phyloP scores from a whole-genome alignment of 2,113 vertebrate species.

The Saccopteryx bilineata region DNA sequence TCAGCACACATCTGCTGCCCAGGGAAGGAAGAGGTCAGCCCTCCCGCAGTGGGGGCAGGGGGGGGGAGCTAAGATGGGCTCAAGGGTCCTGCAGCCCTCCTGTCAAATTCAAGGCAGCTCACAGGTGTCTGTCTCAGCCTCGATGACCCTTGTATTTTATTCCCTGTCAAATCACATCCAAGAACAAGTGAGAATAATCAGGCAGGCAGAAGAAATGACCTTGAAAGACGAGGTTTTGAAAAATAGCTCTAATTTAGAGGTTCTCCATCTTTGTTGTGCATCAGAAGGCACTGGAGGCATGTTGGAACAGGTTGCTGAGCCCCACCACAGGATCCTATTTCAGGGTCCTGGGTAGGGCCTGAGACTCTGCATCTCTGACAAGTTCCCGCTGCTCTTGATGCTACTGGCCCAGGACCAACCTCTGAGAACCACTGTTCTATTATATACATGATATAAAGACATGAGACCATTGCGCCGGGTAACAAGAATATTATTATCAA shows the following conservation, averaged over 20 bases:
- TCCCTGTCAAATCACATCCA: not conserved
- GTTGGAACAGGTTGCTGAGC: not conserved
- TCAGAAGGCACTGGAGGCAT: not conserved
- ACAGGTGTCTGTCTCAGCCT: not conserved
- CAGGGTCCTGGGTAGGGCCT: not conserved
- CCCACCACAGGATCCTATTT: not conserved
- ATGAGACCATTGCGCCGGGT: not conserved
- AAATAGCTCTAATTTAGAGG: not conserved
- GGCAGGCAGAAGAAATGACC: not conserved
- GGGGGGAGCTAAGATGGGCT: not conserved
- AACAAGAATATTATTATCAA: not conserved
- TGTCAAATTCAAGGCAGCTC: not conserved
- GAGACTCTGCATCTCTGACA: not conserved
- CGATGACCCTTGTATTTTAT: rapidly evolving
- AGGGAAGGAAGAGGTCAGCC: not conserved
- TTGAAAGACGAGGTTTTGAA: not conserved
- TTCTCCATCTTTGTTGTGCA: not conserved
- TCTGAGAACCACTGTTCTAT: not conserved
- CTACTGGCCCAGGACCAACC: not conserved
- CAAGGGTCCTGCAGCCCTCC: not conserved
- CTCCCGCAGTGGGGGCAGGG: not conserved
- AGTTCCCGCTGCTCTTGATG: not conserved
- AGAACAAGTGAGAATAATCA: not conserved
- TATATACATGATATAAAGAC: not conserved
- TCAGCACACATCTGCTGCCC: not conserved